Evolutionary conservation across 1,140 invertebrate genomes (phyloP).

Genomic region (Aphaenogaster ashmeadi): DNA sequence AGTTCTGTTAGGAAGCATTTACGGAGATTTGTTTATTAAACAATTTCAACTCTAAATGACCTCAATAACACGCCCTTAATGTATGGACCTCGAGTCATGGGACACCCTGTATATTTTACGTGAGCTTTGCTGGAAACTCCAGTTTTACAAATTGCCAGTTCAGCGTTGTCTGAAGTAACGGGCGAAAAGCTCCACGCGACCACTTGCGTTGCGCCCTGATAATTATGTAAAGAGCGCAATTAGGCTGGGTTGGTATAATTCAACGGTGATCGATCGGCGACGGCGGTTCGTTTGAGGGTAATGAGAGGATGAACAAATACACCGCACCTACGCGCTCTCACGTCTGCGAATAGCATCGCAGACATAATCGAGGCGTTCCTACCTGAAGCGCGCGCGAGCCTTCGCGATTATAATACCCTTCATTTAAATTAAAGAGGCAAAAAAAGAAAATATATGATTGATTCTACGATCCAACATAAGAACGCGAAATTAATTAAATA

Average conservation of each 20-base stretch:
- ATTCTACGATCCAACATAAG: neutral
- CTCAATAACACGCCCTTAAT: too few relatives aligned
- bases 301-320: constrained; percentile 77
- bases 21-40: too few relatives aligned
- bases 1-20: too few relatives aligned
- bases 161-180: neutral
- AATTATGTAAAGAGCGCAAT: constrained; percentile 66
- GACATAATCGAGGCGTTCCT: constrained; percentile 15
- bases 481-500: neutral
- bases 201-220: constrained; percentile 18
- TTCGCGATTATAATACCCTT: neutral
- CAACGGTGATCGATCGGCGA: constrained; percentile 73
- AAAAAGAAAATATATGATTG: neutral
- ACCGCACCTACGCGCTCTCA: constrained; percentile 71
- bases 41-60: too few relatives aligned
- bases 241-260: constrained; percentile 72
- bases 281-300: constrained; percentile 71
- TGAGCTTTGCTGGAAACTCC: constrained; percentile 16
- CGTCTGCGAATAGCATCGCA: constrained; percentile 16
- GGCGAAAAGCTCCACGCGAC: neutral
- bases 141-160: constrained; percentile 23
- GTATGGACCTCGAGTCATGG: too few relatives aligned
- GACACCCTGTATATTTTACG: neutral
- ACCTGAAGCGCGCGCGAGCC: neutral
- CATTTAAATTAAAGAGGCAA: neutral